Evolutionary conservation across 1,140 invertebrate species (phyloP).

Genomic region (Dinoponera quadriceps): DNA sequence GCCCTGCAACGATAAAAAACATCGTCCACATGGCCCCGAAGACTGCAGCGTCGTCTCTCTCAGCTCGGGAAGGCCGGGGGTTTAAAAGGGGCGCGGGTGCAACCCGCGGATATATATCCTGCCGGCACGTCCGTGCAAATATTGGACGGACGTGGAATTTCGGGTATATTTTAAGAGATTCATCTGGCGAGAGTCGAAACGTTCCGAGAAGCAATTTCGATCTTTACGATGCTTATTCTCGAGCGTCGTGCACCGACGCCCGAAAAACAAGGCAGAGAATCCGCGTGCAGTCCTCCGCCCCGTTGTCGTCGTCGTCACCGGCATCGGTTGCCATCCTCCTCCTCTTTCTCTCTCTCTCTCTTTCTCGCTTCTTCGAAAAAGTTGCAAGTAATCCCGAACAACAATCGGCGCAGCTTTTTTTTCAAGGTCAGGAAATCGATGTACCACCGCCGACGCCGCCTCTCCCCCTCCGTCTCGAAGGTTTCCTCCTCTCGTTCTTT

Average conservation of each 20-base stretch:
- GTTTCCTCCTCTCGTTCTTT: slow-evolving; percentile 32
- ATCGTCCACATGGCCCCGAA: slow-evolving; percentile 64
- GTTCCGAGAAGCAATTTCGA: slow-evolving; percentile 81
- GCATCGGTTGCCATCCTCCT: not conserved
- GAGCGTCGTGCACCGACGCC: slow-evolving; percentile 55
- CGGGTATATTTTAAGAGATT: slow-evolving; percentile 80
- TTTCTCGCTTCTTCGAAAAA: slow-evolving; percentile 40
- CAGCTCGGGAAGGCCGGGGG: slow-evolving; percentile 5
- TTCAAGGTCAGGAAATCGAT: slow-evolving; percentile 64
- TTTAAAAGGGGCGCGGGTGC: slow-evolving; percentile 48
- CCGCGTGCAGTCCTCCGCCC: slow-evolving; percentile 31
- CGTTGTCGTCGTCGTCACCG: slow-evolving; percentile 18
- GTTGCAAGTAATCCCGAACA: slow-evolving; percentile 41
- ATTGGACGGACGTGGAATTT: slow-evolving; percentile 74
- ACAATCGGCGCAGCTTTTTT: slow-evolving; percentile 65
- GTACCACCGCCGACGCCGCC: slow-evolving; percentile 10
- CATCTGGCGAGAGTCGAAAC: slow-evolving; percentile 71
- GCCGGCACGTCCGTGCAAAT: slow-evolving; percentile 70
- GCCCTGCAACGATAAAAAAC: slow-evolving; percentile 63
- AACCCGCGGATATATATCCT: slow-evolving; percentile 63
- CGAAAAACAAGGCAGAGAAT: slow-evolving; percentile 69
- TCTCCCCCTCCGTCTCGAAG: slow-evolving; percentile 19
- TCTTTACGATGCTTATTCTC: slow-evolving; percentile 82
- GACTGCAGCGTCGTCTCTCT: not conserved
- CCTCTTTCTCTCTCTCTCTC: not conserved